Percentiles rank a stretch among this genome's conserved stretches.
phyloP scores from a whole-genome alignment of 2,113 vertebrate species.

The Triplophysa siluroides region DNA sequence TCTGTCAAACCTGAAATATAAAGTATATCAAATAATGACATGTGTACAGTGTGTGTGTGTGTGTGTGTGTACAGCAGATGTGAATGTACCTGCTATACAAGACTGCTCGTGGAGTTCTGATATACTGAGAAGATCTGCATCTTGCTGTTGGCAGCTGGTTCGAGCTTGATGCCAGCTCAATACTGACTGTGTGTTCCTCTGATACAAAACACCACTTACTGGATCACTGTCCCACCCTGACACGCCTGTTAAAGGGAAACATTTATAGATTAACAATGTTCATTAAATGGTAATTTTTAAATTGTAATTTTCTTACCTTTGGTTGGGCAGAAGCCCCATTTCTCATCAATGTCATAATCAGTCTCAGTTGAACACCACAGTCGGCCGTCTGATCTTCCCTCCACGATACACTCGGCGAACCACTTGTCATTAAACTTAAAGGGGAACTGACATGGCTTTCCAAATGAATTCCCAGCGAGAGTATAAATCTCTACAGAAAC shows the following conservation, averaged over 20 bases:
- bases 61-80: neutral
- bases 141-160: conserved; percentile 92
- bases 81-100: conserved; percentile 85
- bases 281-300: too few species aligned
- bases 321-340: conserved; percentile 87
- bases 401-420: conserved; percentile 86
- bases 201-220: conserved; percentile 84
- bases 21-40: too few species aligned
- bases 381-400: conserved; percentile 77
- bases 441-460: conserved; percentile 74
- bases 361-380: conserved; percentile 88
- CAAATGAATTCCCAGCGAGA: too few species aligned
- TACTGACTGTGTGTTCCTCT: conserved; percentile 82
- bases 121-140: conserved; percentile 85
- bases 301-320: too few species aligned
- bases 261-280: too few species aligned
- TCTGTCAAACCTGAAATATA: conserved; percentile 75
- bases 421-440: conserved; percentile 83
- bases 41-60: too few species aligned
- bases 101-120: conserved; percentile 91
- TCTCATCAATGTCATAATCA: conserved; percentile 73
- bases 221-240: conserved; percentile 84
- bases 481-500: too few species aligned
- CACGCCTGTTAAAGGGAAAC: too few species aligned
- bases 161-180: conserved; percentile 92